Evolutionary conservation across 1,140 invertebrate species (phyloP).

Genomic region (Panulirus ornatus): DNA sequence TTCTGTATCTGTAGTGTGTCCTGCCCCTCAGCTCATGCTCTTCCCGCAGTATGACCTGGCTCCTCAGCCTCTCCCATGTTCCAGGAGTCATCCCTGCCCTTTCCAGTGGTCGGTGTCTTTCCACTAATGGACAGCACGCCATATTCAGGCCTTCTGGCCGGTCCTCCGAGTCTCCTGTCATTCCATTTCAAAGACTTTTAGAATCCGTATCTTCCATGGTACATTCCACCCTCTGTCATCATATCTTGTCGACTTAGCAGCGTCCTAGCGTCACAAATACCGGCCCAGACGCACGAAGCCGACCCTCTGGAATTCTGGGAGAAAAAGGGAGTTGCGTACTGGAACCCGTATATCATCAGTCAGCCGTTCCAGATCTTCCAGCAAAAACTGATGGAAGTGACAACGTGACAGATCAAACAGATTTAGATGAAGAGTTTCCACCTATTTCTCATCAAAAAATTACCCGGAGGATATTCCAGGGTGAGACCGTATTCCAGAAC

Average conservation of each 20-base stretch:
- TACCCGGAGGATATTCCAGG: neutral
- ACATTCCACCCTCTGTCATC: neutral
- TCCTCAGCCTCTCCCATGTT: no score
- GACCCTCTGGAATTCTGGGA: neutral
- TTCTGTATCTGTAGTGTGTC: no score
- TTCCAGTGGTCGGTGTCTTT: no score
- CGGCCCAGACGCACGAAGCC: neutral
- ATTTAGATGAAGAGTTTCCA: slow-evolving; percentile 17
- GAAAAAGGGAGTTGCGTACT: neutral
- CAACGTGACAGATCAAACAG: slow-evolving; percentile 28
- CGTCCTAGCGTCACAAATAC: neutral
- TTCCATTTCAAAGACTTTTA: no score
- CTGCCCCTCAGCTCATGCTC: no score
- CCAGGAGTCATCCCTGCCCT: no score
- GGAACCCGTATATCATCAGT: slow-evolving; percentile 2
- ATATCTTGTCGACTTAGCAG: slow-evolving; percentile 4
- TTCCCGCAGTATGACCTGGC: no score
- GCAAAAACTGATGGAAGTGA: neutral
- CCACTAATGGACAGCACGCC: no score
- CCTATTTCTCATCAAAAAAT: neutral
- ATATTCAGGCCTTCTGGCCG: no score
- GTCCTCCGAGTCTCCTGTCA: no score
- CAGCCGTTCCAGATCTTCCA: neutral
- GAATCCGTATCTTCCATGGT: no score
- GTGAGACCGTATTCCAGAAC: neutral